Evolutionary conservation across 2,113 vertebrate genomes (phyloP).

Genomic region (Otolemur garnettii): DNA sequence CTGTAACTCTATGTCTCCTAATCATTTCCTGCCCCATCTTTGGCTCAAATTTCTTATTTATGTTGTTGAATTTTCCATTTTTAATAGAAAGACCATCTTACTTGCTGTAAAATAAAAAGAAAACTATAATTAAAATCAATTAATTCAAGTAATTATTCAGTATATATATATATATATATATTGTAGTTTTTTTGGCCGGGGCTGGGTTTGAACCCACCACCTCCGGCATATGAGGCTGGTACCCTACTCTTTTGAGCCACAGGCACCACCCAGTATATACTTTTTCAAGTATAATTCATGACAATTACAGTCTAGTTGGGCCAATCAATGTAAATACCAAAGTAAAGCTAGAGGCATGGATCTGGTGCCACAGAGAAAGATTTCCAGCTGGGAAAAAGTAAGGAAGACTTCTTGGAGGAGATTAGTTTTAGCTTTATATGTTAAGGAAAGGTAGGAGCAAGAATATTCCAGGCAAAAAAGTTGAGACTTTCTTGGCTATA

Average conservation of each 20-base stretch:
- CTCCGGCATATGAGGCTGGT: too few relatives aligned
- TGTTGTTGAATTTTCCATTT: not conserved
- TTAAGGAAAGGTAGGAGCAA: not conserved
- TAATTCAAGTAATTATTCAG: slow-evolving; percentile 12
- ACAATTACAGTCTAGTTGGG: not conserved
- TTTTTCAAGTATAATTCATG: not conserved
- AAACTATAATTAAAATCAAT: not conserved
- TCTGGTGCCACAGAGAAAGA: accelerated
- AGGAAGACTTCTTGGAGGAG: not conserved
- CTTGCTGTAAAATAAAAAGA: slow-evolving; percentile 1
- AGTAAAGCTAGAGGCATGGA: not conserved
- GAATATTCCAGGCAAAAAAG: not conserved
- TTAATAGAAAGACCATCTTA: not conserved
- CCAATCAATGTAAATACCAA: not conserved
- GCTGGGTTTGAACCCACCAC: too few relatives aligned
- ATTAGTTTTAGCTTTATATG: not conserved
- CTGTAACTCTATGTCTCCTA: not conserved
- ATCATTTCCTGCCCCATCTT: not conserved
- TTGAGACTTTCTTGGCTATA: not conserved
- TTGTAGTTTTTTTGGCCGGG: not conserved
- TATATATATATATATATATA: not conserved
- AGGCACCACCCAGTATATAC: too few relatives aligned
- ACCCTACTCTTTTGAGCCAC: too few relatives aligned
- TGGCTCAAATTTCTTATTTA: not conserved
- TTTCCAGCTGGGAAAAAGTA: not conserved